Evolutionary conservation across 2,888 invertebrate species (phyloP).

Genomic region (Willowsia nigromaculata): DNA sequence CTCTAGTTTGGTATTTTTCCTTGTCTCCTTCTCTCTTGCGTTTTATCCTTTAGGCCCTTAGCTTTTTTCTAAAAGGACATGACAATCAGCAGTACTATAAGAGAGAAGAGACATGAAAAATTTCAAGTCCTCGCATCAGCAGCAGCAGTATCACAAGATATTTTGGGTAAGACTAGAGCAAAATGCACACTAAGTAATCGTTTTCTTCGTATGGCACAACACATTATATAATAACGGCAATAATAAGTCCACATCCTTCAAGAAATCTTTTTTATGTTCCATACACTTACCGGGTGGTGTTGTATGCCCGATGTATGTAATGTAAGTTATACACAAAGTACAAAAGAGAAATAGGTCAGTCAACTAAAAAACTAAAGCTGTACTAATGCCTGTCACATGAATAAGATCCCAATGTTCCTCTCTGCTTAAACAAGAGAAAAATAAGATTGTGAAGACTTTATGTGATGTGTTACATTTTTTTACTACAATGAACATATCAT

Average conservation of each 20-base stretch:
- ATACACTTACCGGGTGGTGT: not conserved
- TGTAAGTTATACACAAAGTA: conserved; percentile 6
- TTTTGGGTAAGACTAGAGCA: not conserved
- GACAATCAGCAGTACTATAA: conserved; percentile 35
- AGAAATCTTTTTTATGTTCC: conserved; percentile 43
- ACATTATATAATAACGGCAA: conserved; percentile 31
- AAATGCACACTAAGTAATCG: conserved; percentile 48
- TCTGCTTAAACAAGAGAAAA: conserved; percentile 19
- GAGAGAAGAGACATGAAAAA: not conserved
- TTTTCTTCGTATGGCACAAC: conserved; percentile 32
- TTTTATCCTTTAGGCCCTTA: conserved; percentile 27
- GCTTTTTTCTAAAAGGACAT: conserved; percentile 6
- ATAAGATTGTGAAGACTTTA: conserved; percentile 43
- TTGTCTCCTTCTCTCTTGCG: conserved; percentile 1
- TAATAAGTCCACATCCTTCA: conserved; percentile 42
- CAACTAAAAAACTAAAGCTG: conserved; percentile 60
- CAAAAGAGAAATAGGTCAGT: conserved; percentile 64
- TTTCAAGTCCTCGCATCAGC: not conserved
- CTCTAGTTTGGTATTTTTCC: conserved; percentile 38
- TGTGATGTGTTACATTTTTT: conserved; percentile 62
- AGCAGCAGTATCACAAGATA: not conserved
- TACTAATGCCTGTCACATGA: conserved; percentile 65
- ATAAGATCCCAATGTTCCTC: conserved; percentile 14
- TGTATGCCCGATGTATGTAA: not conserved
- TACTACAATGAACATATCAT: conserved; percentile 59